phyloP scores from a whole-genome alignment of 2,888 invertebrate species.

The Lordiphosa andalusiaca region DNA sequence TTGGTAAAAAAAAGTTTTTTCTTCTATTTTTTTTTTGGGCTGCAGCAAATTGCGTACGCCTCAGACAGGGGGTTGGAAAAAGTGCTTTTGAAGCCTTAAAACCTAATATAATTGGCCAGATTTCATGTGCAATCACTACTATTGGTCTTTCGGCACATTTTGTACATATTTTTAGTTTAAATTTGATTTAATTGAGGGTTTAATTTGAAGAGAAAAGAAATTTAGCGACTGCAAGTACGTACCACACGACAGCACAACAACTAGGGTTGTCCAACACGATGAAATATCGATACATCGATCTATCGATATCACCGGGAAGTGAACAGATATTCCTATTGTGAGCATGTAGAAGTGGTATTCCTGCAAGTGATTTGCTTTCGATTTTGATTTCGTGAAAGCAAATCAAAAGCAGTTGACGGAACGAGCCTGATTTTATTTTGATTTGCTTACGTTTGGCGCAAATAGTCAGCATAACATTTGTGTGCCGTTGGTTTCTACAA shows the following conservation, averaged over 20 bases:
- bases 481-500: too few species aligned
- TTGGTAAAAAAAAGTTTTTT: slow-evolving; percentile 54
- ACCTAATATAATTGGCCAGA: neutral
- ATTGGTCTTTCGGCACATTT: slow-evolving; percentile 28
- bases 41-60: slow-evolving; percentile 58
- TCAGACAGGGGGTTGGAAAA: slow-evolving; percentile 36
- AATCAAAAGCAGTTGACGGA: too few species aligned
- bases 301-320: slow-evolving; percentile 1
- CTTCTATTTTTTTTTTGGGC: slow-evolving; percentile 32
- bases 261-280: slow-evolving; percentile 2
- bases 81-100: slow-evolving; percentile 20
- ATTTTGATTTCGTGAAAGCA: too few species aligned
- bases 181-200: slow-evolving; percentile 58
- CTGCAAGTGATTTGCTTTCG: too few species aligned
- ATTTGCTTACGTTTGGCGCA: too few species aligned
- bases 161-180: slow-evolving; percentile 36
- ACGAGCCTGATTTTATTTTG: too few species aligned
- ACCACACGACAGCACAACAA: slow-evolving; percentile 97
- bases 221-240: slow-evolving; percentile 73
- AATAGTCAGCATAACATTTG: too few species aligned
- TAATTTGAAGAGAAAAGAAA: slow-evolving; percentile 53
- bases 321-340: too few species aligned
- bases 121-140: slow-evolving; percentile 34
- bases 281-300: neutral
- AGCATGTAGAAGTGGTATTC: too few species aligned